Base-by-base conservation (phyloP, 2,797 vertebrate species). In the Gymnoscopelus microlampas region DNA sequence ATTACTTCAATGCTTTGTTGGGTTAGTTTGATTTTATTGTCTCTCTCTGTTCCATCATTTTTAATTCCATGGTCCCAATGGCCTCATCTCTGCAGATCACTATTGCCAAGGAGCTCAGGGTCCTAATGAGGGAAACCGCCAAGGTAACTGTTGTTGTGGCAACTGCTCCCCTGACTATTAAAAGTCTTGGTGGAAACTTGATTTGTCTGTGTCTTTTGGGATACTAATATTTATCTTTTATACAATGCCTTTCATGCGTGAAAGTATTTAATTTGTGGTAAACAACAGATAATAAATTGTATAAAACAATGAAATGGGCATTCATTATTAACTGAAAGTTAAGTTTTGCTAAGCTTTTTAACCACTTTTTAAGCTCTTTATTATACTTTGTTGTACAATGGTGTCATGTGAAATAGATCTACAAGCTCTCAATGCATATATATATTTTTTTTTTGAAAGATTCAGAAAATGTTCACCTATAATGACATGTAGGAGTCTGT, bases 131-230 rank as follows among this genome's bases (percentile, higher is more conserved):
- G 68, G 70, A 83, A 24, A 91, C 89, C 3, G 6, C 55, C 2
- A 90, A 88, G 90, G 91, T 92, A 85, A 88, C 64, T 15, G 56
- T 69, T 35, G 32, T 6, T 44, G 39, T 44, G 11, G 2, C 4
- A 57, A 70, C 56, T 10, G 3, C 2, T 44, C 15, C 23, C 12
- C 48, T 24, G 32, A 9, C 44, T 5, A 54, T 15, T 3, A 0
- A 2, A 2, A 2, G 15, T 63, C 2, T 12, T 10, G 1, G 5
- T 48, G 1, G 3, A 10, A 8, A 14, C 8, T 13, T 59, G 49
- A 48, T 4, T 29, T 65, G 2, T 53, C 56, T 55, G 23, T 54
- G 12, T 51, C 3, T 6, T 69, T 3, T 24, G 26, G 5, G 19
- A 8, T 4, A n/a, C 3, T 15, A 51, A 13, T 12, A 49, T 50